Percentiles rank a stretch among this genome's conserved stretches.
phyloP scores from a whole-genome alignment of 2,888 invertebrate species.

The Orchestes rusci region DNA sequence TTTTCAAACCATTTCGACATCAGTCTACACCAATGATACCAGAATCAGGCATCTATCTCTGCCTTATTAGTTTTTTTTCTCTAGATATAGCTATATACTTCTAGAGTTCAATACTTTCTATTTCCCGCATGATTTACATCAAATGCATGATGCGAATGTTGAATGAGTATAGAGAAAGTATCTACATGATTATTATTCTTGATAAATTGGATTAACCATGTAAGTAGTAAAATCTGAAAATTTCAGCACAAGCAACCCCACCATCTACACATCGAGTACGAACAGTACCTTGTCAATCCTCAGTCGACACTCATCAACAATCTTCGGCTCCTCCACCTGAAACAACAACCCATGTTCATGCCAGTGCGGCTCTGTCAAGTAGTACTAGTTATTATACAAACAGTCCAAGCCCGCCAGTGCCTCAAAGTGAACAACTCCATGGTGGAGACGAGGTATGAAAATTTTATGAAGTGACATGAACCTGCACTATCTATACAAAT shows the following conservation, averaged over 20 bases:
- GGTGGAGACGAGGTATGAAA: constrained; percentile 22
- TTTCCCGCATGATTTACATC: too few species aligned
- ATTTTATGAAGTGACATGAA: too few species aligned
- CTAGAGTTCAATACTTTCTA: too few species aligned
- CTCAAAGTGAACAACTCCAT: constrained; percentile 18
- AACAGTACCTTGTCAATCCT: constrained; percentile 56
- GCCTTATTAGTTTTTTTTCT: too few species aligned
- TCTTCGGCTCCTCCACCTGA: constrained; percentile 24
- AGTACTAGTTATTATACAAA: constrained; percentile 55
- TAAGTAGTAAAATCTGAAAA: background rate
- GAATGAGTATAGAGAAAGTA: too few species aligned
- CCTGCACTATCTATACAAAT: background rate
- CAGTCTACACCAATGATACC: too few species aligned
- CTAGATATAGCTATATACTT: too few species aligned
- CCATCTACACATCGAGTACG: constrained; percentile 52
- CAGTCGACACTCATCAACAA: constrained; percentile 49
- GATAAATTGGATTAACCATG: background rate
- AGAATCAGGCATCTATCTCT: too few species aligned
- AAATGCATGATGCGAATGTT: too few species aligned
- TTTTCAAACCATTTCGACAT: too few species aligned
- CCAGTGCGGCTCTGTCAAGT: constrained; percentile 39
- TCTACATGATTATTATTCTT: background rate
- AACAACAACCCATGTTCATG: constrained; percentile 23
- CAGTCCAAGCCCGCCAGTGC: constrained; percentile 53
- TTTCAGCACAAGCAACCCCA: constrained; percentile 58